A percentile compares a stretch with the other conserved stretches of the same genome.
phyloP scores from a whole-genome alignment of 2,797 vertebrate species.

The Eremophila alpestris region DNA sequence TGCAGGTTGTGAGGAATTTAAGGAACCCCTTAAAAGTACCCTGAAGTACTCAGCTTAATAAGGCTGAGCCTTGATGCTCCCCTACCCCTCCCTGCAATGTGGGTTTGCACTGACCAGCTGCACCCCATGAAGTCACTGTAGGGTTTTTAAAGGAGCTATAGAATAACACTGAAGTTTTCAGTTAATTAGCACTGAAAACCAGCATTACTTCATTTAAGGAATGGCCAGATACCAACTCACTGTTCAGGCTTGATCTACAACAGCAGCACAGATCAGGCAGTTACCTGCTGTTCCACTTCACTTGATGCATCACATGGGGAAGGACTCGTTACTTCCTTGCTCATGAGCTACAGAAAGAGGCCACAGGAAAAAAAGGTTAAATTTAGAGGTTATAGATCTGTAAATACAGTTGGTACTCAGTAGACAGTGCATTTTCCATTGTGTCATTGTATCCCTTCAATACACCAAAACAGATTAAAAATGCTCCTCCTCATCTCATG shows the following conservation, averaged over 20 bases:
- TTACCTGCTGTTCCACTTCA: constrained; percentile 91
- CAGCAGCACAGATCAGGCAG: not conserved
- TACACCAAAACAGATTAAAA: not conserved
- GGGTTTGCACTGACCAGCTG: not conserved
- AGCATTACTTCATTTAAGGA: not conserved
- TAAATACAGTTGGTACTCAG: too few species aligned
- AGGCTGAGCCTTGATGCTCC: not conserved
- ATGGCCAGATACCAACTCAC: not conserved
- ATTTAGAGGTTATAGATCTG: not conserved
- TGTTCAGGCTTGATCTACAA: not conserved
- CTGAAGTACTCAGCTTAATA: not conserved
- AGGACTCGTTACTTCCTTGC: constrained; percentile 80
- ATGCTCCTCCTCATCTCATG: not conserved
- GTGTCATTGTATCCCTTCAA: not conserved
- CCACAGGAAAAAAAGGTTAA: not conserved
- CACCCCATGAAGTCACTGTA: not conserved
- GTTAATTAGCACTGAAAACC: not conserved
- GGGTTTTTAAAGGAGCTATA: not conserved
- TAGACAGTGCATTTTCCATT: too few species aligned
- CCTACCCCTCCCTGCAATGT: not conserved
- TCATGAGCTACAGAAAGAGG: constrained; percentile 87
- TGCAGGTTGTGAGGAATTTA: not conserved
- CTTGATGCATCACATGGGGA: constrained; percentile 81
- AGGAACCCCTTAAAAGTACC: not conserved
- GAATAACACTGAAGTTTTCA: not conserved